Evolutionary conservation across 2,797 vertebrate species (phyloP), one percentile per base, ranked within the genome.

Genomic region (Clarias fuscus): DNA sequence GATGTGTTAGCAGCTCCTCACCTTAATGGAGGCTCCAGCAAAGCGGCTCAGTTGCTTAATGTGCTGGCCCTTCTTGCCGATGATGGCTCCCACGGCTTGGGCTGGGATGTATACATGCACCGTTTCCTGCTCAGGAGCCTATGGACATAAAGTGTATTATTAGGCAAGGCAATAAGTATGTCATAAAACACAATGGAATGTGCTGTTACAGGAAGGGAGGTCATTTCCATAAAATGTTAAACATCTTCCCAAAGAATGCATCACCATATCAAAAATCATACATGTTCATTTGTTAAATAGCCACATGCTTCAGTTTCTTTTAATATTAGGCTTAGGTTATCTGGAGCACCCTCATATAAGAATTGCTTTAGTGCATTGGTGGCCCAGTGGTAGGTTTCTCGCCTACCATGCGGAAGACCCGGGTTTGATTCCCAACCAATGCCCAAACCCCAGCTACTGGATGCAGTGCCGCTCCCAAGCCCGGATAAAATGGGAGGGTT

Each of bases 1-100:
- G 27, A 43, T 13, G 3, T 80, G 24, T 61, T 33, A 17, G 53
- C 30, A 85, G 68, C 13, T n/a, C 20, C 90, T 85, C 82, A 98
- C 98, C 97, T 99, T 99, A 93, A 99, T 99, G 78, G 98, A 99
- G 86, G 98, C 98, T 0, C 97, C 98, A 81, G 98, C 97, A 0
- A 97, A 99, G 67, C 98, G 96, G 48, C 97, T 98, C 84, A 99
- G 96, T 93, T 99, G 97, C 72, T 99, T 99, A 93, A 99, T 99
- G 91, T 99, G 98, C 86, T 98, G 98, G 0, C 98, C 98, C 90
- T 99, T 99, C 96, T 97, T 99, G 71, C 98, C 98, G 0, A 99
- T 99, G 93, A 99, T 97, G 87, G 98, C 98, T 0, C 98, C 98
- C 13, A 99, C 98, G 0, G 98, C 98, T 94, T 99, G 98, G 0